Evolutionary conservation across 2,888 invertebrate genomes (phyloP), one percentile per base, ranked within the genome.

Genomic region (Lochmaea capreae): DNA sequence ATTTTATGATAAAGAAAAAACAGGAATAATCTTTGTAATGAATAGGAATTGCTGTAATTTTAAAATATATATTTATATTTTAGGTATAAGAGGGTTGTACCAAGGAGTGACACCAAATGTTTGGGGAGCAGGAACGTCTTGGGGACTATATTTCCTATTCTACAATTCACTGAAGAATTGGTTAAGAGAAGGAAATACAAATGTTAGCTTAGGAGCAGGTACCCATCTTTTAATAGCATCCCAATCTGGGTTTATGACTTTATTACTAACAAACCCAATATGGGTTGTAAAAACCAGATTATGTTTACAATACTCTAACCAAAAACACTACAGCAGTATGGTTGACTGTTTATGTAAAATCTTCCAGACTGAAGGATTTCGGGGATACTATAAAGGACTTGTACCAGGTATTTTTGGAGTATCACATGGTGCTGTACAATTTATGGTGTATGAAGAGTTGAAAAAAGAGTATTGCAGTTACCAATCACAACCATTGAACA

Each of bases 281-380:
- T 99, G 99, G 99, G 98, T 99, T 76, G 95, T 97, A 71, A 99
- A 99, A 90, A 99, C 99, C 1, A 90, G 98, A 73, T 90, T 99
- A 76, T 99, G 98, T 85, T 90, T 99, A 78, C 99, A 99, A 88
- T 98, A 97, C 87, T 90, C 90, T 92, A 92, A 71, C 90, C 90
- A 74, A 89, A 77, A 92, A 54, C 46, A 92, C 83, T 99, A 99
- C 87, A 92, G 90, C 69, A 98, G 99, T 76, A 96, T 98, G 94
- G 84, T 93, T 2, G 97, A 99, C 87, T 97, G 97, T 46, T 90
- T 99, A 76, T 87, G 88, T 65, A 97, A 97, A 89, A 97, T 98
- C 81, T 97, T 95, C 87, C 91, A 89, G 84, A 90, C 91, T 39
- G 99, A 99, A 87, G 99, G 99, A 54, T 86, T 98, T 69, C 88